Conservation (phyloP, 2,888 invertebrate genomes). For the Camptogramma bilineatum region DNA sequence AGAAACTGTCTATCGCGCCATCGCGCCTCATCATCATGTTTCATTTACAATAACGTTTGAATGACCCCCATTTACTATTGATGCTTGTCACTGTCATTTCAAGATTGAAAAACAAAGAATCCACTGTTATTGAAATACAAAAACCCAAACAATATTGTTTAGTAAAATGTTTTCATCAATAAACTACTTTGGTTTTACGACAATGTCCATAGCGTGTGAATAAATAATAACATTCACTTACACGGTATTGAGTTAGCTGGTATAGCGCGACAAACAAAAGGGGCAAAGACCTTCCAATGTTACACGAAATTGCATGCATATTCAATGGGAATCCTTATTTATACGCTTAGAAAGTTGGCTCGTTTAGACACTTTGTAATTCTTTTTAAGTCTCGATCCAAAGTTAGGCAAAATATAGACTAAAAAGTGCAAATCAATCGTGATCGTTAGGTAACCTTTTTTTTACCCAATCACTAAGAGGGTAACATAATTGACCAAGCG, state of each 20-base stretch:
- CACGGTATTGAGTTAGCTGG: neutral
- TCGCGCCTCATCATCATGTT: no score
- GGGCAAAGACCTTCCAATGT: neutral
- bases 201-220: conserved; percentile 48
- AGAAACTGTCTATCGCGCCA: no score
- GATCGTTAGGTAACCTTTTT: no score
- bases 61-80: no score
- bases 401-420: neutral
- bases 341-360: neutral
- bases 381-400: neutral
- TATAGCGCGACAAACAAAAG: neutral
- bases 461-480: no score
- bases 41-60: no score
- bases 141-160: neutral
- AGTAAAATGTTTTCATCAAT: neutral
- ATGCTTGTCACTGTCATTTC: no score
- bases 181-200: conserved; percentile 50
- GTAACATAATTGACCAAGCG: no score
- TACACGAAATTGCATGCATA: neutral
- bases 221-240: conserved; percentile 34
- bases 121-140: neutral
- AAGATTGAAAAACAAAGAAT: no score
- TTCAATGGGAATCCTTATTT: no score
- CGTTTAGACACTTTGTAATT: neutral
- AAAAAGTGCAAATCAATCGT: no score